phyloP scores from a whole-genome alignment of 2,888 invertebrate genomes.

The Agonopterix alstromeriana region DNA sequence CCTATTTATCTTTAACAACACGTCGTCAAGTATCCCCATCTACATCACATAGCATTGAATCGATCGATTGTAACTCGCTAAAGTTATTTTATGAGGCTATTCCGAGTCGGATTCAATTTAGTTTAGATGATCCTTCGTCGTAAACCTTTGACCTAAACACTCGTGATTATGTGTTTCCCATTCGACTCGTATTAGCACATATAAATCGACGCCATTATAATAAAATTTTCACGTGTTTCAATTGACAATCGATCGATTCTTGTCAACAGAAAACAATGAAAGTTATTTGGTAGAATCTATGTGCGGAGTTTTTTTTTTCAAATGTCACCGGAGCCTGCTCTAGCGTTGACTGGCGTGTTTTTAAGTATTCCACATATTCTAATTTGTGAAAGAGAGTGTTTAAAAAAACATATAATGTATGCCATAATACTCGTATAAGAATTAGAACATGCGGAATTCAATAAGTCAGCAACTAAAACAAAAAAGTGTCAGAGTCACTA shows the following conservation, averaged over 20 bases:
- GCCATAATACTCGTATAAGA: too few relatives aligned
- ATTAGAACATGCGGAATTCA: too few relatives aligned
- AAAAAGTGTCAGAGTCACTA: too few relatives aligned
- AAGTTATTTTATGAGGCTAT: slow-evolving; percentile 62
- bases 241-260: slow-evolving; percentile 12
- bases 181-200: slow-evolving; percentile 31
- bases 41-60: slow-evolving; percentile 21
- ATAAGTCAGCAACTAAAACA: too few relatives aligned
- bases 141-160: slow-evolving; percentile 64
- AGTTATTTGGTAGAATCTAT: too few relatives aligned
- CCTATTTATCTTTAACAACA: slow-evolving; percentile 24
- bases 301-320: too few relatives aligned
- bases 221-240: slow-evolving; percentile 19
- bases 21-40: slow-evolving; percentile 21
- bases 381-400: too few relatives aligned
- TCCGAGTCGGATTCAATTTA: slow-evolving; percentile 67
- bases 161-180: slow-evolving; percentile 27
- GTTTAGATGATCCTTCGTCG: slow-evolving; percentile 46
- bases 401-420: too few relatives aligned
- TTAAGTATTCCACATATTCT: too few relatives aligned
- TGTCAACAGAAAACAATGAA: slow-evolving; percentile 3
- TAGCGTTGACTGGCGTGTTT: too few relatives aligned
- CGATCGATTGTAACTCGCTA: slow-evolving; percentile 42
- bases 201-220: slow-evolving; percentile 24
- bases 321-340: too few relatives aligned